A percentile compares a stretch with the other conserved stretches of the same genome.
phyloP scores from a whole-genome alignment of 2,888 invertebrate genomes.

The Dugesia japonica region DNA sequence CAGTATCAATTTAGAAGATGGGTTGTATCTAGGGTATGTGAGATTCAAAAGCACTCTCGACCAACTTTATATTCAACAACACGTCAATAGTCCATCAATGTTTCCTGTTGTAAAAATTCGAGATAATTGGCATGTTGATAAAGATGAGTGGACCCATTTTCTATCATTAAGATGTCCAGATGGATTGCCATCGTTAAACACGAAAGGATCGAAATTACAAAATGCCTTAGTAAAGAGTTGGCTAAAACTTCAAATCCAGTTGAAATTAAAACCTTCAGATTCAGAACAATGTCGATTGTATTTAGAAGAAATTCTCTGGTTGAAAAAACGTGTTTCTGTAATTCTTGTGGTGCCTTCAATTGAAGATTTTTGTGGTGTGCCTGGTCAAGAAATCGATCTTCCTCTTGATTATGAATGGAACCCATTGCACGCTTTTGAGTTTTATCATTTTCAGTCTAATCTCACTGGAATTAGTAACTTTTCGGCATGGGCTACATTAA shows the following conservation, averaged over 20 bases:
- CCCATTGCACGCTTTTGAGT: constrained; percentile 13
- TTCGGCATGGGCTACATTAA: not conserved
- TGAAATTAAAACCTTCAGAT: not conserved
- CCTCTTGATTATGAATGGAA: constrained; percentile 20
- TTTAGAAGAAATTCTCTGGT: constrained; percentile 10
- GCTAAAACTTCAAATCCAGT: not conserved
- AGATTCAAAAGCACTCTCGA: constrained; percentile 91
- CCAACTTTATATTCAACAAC: constrained; percentile 76
- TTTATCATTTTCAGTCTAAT: not conserved
- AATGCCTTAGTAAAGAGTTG: constrained; percentile 17
- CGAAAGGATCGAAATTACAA: not conserved
- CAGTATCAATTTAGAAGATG: constrained; percentile 62
- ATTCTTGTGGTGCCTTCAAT: constrained; percentile 23
- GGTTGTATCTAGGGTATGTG: constrained; percentile 81
- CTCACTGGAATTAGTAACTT: not conserved
- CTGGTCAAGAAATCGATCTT: not conserved
- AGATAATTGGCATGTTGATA: constrained; percentile 83
- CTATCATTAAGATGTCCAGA: not conserved
- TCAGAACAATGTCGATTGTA: not conserved
- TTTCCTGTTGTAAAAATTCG: constrained; percentile 78
- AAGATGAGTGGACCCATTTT: constrained; percentile 53
- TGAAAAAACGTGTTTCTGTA: constrained; percentile 10
- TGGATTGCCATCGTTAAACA: not conserved
- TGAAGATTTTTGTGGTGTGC: constrained; percentile 11
- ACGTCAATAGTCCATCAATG: constrained; percentile 76